Percentiles rank a stretch among this genome's conserved stretches.
Conservation (phyloP, 2,797 vertebrate genomes). For the Furcifer pardalis region DNA sequence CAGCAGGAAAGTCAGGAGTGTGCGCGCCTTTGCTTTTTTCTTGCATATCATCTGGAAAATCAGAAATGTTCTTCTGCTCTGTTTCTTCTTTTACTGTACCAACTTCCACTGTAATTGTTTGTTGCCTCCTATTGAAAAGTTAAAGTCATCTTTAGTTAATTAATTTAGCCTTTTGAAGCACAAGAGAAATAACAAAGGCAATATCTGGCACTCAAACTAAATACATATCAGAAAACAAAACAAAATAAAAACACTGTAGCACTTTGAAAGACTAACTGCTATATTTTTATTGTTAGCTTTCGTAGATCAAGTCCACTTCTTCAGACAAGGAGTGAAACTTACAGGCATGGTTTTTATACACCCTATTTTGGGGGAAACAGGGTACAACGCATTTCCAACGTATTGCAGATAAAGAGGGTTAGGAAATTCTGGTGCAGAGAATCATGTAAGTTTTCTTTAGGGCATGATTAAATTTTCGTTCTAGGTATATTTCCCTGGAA, state of each 20-base stretch:
- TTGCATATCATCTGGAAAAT: constrained; percentile 71
- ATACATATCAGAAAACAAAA: not conserved
- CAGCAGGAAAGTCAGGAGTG: constrained; percentile 69
- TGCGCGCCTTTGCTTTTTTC: constrained; percentile 82
- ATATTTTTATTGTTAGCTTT: no score
- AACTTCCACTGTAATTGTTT: constrained; percentile 44
- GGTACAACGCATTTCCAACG: not conserved
- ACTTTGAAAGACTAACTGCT: no score
- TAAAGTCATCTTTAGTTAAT: not conserved
- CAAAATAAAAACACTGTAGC: no score
- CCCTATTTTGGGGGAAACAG: not conserved
- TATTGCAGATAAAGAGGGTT: rapidly evolving
- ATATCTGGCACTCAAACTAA: not conserved
- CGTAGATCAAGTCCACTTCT: no score
- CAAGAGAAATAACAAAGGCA: not conserved
- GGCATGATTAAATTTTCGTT: not conserved
- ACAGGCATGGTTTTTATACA: no score
- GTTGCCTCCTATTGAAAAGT: constrained; percentile 57
- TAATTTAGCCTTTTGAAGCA: constrained; percentile 1
- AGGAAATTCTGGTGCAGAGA: not conserved
- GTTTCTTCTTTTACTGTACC: constrained; percentile 18
- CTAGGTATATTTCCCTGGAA: not conserved
- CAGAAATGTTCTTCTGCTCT: not conserved
- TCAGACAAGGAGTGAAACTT: no score
- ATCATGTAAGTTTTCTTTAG: not conserved